These are phyloP conservation scores for Erpornis zantholeuca DNA, from an alignment of 2,113 vertebrate species.

Conservation along the genomic window DNA sequence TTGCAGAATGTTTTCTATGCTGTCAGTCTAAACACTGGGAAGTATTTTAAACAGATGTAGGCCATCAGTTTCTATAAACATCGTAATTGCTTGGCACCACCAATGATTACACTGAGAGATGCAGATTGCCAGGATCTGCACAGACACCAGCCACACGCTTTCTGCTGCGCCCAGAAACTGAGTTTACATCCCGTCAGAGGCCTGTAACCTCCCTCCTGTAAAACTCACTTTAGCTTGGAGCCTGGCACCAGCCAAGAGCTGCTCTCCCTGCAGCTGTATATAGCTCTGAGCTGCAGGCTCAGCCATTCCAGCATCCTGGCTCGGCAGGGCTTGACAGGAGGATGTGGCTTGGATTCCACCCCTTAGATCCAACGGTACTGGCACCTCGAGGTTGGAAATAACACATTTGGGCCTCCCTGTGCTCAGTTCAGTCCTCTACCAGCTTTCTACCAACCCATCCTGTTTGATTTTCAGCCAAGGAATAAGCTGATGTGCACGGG, in stretches of 20 bases:
- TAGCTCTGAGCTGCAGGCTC: background rate
- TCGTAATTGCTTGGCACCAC: slow-evolving; percentile 73
- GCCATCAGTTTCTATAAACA: slow-evolving; percentile 75
- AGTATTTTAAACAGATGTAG: slow-evolving; percentile 75
- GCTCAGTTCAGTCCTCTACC: background rate
- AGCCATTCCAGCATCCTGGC: background rate
- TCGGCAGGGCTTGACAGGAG: background rate
- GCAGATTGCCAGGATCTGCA: slow-evolving; percentile 53
- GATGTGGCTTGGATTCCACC: background rate
- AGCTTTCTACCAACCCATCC: background rate
- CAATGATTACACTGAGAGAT: slow-evolving; percentile 63
- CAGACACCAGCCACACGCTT: slow-evolving; percentile 30
- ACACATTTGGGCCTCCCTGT: background rate
- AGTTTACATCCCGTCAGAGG: background rate
- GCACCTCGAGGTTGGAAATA: background rate
- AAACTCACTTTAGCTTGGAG: background rate
- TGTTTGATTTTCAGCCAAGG: background rate
- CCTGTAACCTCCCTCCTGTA: background rate
- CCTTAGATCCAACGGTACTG: background rate
- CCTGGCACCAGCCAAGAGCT: background rate
- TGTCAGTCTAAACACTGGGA: slow-evolving; percentile 71
- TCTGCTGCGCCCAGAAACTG: background rate
- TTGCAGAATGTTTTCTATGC: slow-evolving; percentile 70
- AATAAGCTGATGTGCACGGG: background rate
- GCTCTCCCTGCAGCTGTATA: background rate